Conservation (phyloP, 2,888 invertebrate species). For the Drosophila falleni region DNA sequence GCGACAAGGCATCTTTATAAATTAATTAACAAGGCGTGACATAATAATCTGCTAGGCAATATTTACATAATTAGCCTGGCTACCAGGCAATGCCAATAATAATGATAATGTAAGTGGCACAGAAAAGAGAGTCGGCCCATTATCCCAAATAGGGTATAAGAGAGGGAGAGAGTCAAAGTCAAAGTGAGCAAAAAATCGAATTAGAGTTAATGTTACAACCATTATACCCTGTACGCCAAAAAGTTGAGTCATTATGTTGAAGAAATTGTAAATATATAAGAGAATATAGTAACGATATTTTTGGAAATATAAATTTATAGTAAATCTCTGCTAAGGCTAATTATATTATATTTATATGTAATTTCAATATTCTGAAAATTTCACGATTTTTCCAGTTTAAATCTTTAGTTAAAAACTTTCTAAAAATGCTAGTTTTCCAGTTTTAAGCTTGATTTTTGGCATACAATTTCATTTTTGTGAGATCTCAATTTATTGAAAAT, state of each 20-base stretch:
- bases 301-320: too few relatives aligned
- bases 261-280: too few relatives aligned
- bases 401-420: not conserved
- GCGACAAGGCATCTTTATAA: constrained; percentile 51
- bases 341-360: too few relatives aligned
- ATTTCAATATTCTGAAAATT: too few relatives aligned
- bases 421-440: not conserved
- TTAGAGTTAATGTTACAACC: constrained; percentile 27
- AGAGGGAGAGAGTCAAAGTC: not conserved
- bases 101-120: constrained; percentile 36
- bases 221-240: constrained; percentile 7
- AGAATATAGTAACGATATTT: too few relatives aligned
- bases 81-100: constrained; percentile 30
- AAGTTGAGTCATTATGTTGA: too few relatives aligned
- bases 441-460: not conserved
- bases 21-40: constrained; percentile 77
- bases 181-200: constrained; percentile 14
- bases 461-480: too few relatives aligned
- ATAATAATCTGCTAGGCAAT: constrained; percentile 60
- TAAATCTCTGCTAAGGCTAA: too few relatives aligned
- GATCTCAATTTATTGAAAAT: not conserved
- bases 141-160: not conserved
- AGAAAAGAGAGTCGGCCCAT: constrained; percentile 8
- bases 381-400: too few relatives aligned
- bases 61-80: constrained; percentile 59